Evolutionary conservation across 2,113 vertebrate genomes (phyloP).

Genomic region (Orcinus orca): DNA sequence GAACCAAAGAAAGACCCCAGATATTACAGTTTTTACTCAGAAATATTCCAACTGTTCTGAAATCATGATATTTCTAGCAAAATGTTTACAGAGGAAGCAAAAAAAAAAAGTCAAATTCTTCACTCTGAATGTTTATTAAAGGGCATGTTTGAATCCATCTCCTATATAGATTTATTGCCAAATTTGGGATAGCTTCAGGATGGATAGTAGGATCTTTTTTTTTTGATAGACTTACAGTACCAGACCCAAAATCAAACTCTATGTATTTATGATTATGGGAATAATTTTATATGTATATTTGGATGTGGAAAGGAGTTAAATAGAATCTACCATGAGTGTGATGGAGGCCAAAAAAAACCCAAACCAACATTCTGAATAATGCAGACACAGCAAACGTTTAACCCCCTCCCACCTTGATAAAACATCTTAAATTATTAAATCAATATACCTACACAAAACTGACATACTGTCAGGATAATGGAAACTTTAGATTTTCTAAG

Average conservation of each 20-base stretch:
- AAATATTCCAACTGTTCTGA: slow-evolving; percentile 38
- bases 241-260: slow-evolving; percentile 3
- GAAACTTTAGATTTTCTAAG: slow-evolving; percentile 75
- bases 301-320: slow-evolving; percentile 6
- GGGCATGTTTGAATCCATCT: not conserved
- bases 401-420: slow-evolving; percentile 66
- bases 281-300: slow-evolving; percentile 22
- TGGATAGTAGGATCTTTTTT: slow-evolving; percentile 6
- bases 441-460: slow-evolving; percentile 68
- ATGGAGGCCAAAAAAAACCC: slow-evolving; percentile 12
- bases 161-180: not conserved
- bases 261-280: not conserved
- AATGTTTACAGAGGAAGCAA: not conserved
- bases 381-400: slow-evolving; percentile 67
- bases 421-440: slow-evolving; percentile 74
- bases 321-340: slow-evolving; percentile 34
- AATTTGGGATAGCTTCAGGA: not conserved
- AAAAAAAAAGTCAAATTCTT: not conserved
- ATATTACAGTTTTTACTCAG: slow-evolving; percentile 26
- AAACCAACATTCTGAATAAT: slow-evolving; percentile 70
- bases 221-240: not conserved
- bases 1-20: not conserved
- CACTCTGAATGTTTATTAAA: not conserved
- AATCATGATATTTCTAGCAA: slow-evolving; percentile 14
- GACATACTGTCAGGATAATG: slow-evolving; percentile 70